Base-by-base conservation (phyloP, 2,797 vertebrate species). In the Tadarida brasiliensis region DNA sequence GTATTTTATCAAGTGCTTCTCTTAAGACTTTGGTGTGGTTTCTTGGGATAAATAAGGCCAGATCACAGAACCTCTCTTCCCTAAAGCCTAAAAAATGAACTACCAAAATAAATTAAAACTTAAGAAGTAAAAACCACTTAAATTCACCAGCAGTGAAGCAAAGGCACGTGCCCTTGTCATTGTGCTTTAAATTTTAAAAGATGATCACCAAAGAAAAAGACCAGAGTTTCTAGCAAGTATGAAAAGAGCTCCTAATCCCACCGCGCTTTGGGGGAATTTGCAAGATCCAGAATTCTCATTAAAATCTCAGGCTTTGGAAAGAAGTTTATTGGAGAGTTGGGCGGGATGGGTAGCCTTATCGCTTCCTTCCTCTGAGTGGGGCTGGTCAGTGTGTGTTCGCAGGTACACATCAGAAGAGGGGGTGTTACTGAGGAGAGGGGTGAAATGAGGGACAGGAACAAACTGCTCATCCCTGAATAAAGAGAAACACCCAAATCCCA, bases 1-100 rank as follows among this genome's bases (percentile, higher is more conserved):
- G 97, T 98, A 98, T 98, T 97, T 97, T 97, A 98, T 97, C 96
- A 95, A 97, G 94, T 96, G 97, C 51, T 97, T 20, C 0, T 97
- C 87, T 97, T 68, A 84, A 89, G 28, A n/a, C 65, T 68, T 96
- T 90, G 68, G n/a, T 87, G 65, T 96, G 83, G 26, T 33, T 86
- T 94, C 74, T 74, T 19, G 74, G 78, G 49, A n/a, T 90, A 81
- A 76, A 54, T 85, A 65, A 81, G 47, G 4, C 54, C 82, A 76
- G n/a, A 63, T 90, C 44, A 87, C 71, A 94, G 65, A 82, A 33
- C 2, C 11, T 44, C 30, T 14, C 71, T 51, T 49, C 30, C 44
- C 33, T 47, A 63, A 54, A 81, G 7, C 59, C 65, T 83, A 89
- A 70, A 57, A 88, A 81, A 94, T 49, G 57, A 84, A 68, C 35